These are phyloP conservation scores for Montipora capricornis DNA, from an alignment of 64 coral and sea anemone species.

Conservation along the genomic window DNA sequence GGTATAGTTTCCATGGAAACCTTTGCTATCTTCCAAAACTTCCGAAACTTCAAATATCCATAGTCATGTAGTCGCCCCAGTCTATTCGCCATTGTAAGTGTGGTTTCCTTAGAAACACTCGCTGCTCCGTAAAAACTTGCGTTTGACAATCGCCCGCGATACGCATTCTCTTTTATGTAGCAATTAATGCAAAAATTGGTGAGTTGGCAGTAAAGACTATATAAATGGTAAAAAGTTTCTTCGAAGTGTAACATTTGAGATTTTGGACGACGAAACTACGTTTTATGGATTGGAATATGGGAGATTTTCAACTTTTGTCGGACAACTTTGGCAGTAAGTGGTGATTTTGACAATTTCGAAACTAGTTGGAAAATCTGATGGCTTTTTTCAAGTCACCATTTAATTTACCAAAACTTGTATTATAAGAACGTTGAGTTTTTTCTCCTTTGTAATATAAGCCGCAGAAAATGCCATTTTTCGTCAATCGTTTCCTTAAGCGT, in stretches of 20 bases:
- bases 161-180: neutral
- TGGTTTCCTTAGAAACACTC: constrained; percentile 22
- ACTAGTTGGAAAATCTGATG: neutral
- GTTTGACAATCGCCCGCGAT: constrained; percentile 20
- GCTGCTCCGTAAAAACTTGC: constrained; percentile 22
- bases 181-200: constrained; percentile 32
- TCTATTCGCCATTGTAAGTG: neutral
- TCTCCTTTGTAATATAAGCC: no score
- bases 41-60: neutral
- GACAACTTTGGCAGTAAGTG: constrained; percentile 97
- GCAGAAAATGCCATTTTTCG: no score
- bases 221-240: neutral
- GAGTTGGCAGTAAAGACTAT: constrained; percentile 56
- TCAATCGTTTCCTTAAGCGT: no score
- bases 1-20: constrained; percentile 10
- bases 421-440: no score
- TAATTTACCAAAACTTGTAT: no score
- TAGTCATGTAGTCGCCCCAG: neutral
- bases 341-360: neutral
- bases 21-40: neutral
- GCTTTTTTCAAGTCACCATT: no score
- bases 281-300: constrained; percentile 43
- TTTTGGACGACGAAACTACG: neutral
- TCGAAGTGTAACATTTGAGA: neutral
- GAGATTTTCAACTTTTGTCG: constrained; percentile 61